Conservation (phyloP, 2,113 vertebrate genomes). For the Phalacrocorax brasilianus region DNA sequence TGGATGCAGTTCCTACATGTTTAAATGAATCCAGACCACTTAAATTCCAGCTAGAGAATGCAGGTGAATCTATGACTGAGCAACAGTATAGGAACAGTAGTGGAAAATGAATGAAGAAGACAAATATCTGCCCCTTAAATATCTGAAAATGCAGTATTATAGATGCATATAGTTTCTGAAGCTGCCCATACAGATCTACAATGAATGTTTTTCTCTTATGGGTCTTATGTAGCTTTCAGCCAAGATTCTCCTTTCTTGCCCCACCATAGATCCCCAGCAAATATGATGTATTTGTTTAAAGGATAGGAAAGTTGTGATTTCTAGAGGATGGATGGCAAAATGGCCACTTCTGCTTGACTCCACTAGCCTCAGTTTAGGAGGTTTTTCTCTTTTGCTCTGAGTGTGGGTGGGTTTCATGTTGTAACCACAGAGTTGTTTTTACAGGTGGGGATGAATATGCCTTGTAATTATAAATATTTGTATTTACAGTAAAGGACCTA, state of each 20-base stretch:
- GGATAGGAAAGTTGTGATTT: neutral
- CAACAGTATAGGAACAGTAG: neutral
- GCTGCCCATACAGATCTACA: neutral
- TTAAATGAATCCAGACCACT: neutral
- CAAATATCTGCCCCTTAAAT: neutral
- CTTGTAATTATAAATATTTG: conserved; percentile 36
- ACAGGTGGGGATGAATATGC: neutral
- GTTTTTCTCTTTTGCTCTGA: neutral
- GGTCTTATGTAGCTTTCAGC: neutral
- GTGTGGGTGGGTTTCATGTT: neutral
- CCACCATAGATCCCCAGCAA: neutral
- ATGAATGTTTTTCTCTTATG: neutral
- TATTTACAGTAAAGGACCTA: conserved; percentile 27
- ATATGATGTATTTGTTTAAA: neutral
- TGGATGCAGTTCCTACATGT: neutral
- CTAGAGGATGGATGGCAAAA: neutral
- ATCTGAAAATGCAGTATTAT: neutral
- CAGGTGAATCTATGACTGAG: neutral
- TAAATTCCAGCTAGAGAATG: neutral
- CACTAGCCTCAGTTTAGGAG: neutral
- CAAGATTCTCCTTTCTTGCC: neutral
- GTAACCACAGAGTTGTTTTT: neutral
- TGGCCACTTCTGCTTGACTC: neutral
- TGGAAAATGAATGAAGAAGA: neutral
- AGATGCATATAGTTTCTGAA: neutral